phyloP scores from a whole-genome alignment of 2,113 vertebrate genomes.

The Galbula dea region DNA sequence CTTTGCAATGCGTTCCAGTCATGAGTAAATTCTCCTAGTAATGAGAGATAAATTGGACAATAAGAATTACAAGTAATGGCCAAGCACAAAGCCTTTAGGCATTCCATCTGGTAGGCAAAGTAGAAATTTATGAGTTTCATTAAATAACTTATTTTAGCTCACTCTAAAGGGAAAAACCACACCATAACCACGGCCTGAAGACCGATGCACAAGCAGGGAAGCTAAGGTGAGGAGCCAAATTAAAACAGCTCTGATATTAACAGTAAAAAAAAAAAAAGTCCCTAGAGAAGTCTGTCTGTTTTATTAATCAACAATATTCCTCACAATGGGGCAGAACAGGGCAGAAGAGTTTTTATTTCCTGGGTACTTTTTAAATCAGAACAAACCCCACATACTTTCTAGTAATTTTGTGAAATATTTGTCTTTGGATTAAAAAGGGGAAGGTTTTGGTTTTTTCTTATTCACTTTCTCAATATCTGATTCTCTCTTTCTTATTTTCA shows the following conservation, averaged over 20 bases:
- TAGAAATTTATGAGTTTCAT: conserved; percentile 4
- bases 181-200: background rate
- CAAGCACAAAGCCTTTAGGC: conserved; percentile 3
- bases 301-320: background rate
- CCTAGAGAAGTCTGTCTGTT: background rate
- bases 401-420: background rate
- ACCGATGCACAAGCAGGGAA: background rate
- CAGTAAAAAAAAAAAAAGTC: background rate
- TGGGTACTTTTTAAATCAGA: background rate
- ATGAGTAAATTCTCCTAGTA: background rate
- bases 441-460: background rate
- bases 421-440: background rate
- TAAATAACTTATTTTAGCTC: background rate
- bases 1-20: background rate
- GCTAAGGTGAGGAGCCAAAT: background rate
- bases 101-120: background rate
- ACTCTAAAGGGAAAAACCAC: background rate
- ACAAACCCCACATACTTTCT: background rate
- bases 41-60: background rate
- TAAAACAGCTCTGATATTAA: background rate
- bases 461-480: background rate
- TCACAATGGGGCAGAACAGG: background rate
- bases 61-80: background rate
- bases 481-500: background rate
- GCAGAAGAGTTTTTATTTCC: background rate